Base-by-base conservation (phyloP, 1,140 invertebrate genomes). In the Pseudomyrmex dendroicus region DNA sequence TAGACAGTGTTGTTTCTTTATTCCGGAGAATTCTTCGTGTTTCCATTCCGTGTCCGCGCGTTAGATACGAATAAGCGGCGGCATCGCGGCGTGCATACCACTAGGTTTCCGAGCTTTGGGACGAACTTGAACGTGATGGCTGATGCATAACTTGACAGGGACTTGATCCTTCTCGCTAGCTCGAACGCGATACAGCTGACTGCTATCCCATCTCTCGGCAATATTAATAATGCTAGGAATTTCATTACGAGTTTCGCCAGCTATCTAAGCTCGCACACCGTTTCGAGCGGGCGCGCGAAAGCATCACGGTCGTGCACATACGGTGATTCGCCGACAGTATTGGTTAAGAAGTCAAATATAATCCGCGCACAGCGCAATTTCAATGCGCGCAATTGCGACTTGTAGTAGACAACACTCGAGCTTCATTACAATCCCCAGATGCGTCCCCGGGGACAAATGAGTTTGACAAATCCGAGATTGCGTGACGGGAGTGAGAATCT, bases 221-320 rank as follows among this genome's bases (percentile, higher is more conserved):
- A 91, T 91, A 91, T 91, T 90, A 91, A 91, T 90, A 91, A 90
- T 88, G 84, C 85, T 84, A 89, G 88, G 90, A 91, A 91, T 91
- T 91, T 90, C 89, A 91, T 91, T 91, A 90, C 76, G 88, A 85
- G 89, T 89, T 87, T 89, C 87, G 82, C 68, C 83, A 64, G 83
- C 83, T 70, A 83, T 80, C 80, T 82, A 86, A 89, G 86, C 87
- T 84, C 62, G 56, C 67, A 35, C 77, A 73, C 59, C 83, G 76
- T 85, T 76, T 82, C 86, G 25, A 25, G 25, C 25, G 25, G 25
- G 25, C 25, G 35, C 35, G 35, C 35, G 35, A 35, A 35, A 70
- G 57, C 20, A 20, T 20, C 20, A 20, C 80, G 70, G 64, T 76
- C 25, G 80, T 64, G 56, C 74, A 35, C 67, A 52, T 66, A 85